Conservation (phyloP, 1,140 invertebrate species). For the Drosophila teissieri region DNA sequence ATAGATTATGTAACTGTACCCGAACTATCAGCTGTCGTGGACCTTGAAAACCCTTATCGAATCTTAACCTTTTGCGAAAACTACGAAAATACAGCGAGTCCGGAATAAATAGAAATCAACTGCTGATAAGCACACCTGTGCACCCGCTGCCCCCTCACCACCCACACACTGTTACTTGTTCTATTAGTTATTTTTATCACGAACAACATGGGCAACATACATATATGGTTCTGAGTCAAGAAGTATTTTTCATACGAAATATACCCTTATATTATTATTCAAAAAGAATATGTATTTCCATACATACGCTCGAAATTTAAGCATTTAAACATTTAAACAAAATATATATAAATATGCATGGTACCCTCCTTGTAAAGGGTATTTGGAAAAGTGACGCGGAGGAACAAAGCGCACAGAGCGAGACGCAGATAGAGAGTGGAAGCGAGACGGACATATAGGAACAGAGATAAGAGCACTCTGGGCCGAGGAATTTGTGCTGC, state of each 20-base stretch:
- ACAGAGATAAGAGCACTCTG: constrained; percentile 61
- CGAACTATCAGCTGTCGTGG: constrained; percentile 48
- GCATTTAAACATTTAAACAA: too few species aligned
- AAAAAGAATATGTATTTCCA: too few species aligned
- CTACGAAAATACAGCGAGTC: constrained; percentile 62
- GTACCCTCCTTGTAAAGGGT: background rate
- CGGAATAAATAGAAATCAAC: constrained; percentile 46
- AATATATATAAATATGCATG: too few species aligned
- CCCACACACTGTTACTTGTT: constrained; percentile 2
- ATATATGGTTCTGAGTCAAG: background rate
- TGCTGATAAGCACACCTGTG: constrained; percentile 36
- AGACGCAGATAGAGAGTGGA: constrained; percentile 8
- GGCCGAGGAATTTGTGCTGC: constrained; percentile 74
- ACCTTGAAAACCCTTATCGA: constrained; percentile 80
- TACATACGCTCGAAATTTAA: too few species aligned
- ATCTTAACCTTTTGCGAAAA: constrained; percentile 82
- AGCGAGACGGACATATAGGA: constrained; percentile 19
- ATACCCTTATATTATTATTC: too few species aligned
- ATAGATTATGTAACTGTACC: constrained; percentile 64
- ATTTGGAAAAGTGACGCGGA: constrained; percentile 17
- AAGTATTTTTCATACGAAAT: background rate
- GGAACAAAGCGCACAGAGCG: constrained; percentile 21
- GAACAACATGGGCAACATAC: background rate
- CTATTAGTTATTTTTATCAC: constrained; percentile 35
- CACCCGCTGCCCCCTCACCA: background rate